phyloP scores from a whole-genome alignment of 2,797 vertebrate species.

The Lacerta agilis region DNA sequence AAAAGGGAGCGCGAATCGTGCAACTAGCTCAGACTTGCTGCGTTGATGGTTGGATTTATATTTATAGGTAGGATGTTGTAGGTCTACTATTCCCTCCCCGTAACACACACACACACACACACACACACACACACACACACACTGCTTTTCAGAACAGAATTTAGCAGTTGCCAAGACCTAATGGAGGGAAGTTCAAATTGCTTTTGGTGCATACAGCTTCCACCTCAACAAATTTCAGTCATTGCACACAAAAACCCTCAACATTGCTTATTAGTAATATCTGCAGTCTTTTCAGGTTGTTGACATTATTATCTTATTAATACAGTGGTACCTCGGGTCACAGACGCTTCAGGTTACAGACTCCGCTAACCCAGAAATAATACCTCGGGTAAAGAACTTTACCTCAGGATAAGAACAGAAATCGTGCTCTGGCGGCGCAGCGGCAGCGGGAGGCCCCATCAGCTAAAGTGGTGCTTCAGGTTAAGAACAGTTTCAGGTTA shows the following conservation, averaged over 20 bases:
- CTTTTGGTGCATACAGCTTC: not conserved
- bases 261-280: not conserved
- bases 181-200: not conserved
- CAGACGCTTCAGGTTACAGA: too few relatives aligned
- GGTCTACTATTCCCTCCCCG: not conserved
- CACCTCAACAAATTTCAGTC: not conserved
- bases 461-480: too few relatives aligned
- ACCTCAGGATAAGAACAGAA: too few relatives aligned
- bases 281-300: not conserved
- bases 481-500: too few relatives aligned
- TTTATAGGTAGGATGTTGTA: conserved; percentile 2
- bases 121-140: too few relatives aligned
- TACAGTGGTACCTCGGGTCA: too few relatives aligned
- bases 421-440: too few relatives aligned
- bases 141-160: conserved; percentile 16
- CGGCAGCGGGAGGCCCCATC: too few relatives aligned
- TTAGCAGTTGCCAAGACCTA: not conserved
- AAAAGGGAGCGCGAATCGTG: not conserved
- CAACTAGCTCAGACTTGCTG: conserved; percentile 10
- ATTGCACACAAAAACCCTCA: not conserved
- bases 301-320: not conserved
- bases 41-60: conserved; percentile 6
- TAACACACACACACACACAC: not conserved
- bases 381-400: too few relatives aligned
- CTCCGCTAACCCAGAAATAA: too few relatives aligned